Evolutionary conservation across 2,113 vertebrate species (phyloP).

Genomic region (Anser cygnoides): DNA sequence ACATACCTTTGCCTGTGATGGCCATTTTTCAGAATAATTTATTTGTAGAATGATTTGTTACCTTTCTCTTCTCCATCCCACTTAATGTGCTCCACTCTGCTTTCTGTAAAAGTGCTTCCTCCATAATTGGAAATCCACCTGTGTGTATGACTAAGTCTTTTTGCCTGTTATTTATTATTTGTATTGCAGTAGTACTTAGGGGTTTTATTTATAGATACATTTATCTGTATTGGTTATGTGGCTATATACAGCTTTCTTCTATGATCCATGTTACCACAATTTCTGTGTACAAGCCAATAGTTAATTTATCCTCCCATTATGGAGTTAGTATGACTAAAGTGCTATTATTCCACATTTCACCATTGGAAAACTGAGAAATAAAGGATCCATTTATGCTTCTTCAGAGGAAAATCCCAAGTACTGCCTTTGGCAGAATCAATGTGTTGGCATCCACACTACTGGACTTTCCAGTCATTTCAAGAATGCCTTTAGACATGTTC

Average conservation of each 20-base stretch:
- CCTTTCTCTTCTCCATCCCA: conserved; percentile 4
- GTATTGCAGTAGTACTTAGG: not conserved
- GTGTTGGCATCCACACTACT: not conserved
- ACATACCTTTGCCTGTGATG: not conserved
- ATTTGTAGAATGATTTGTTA: conserved; percentile 29
- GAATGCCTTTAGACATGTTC: not conserved
- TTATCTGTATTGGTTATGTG: conserved; percentile 14
- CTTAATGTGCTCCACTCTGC: not conserved
- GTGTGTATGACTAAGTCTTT: not conserved
- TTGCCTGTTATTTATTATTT: conserved; percentile 48
- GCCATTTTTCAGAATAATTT: conserved; percentile 26
- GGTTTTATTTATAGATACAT: conserved; percentile 33
- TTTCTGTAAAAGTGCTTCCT: conserved; percentile 33
- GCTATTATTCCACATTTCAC: not conserved
- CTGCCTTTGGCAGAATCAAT: not conserved
- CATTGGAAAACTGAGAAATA: not conserved
- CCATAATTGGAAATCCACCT: conserved; percentile 28
- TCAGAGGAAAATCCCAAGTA: not conserved
- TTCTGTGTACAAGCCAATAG: not conserved
- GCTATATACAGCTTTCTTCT: not conserved
- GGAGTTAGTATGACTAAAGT: not conserved
- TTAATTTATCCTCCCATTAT: not conserved
- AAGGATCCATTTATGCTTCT: not conserved
- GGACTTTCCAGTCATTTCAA: not conserved
- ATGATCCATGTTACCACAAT: not conserved